Percentiles rank a stretch among this genome's conserved stretches.
These are phyloP conservation scores for Xiphydria camelus DNA, from an alignment of 2,888 invertebrate genomes.

Conservation along the genomic window DNA sequence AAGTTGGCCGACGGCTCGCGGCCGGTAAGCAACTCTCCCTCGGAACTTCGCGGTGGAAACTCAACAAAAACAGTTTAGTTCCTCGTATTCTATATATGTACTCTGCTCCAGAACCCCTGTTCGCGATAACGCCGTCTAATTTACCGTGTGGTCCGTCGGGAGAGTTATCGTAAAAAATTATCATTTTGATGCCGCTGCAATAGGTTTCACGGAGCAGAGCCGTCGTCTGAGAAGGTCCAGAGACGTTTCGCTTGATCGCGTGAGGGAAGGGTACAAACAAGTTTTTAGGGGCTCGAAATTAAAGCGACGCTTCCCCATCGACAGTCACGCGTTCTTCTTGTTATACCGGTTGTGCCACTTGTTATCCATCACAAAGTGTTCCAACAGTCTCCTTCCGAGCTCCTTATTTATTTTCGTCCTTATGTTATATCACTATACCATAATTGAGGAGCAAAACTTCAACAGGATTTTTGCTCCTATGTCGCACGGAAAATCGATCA, in stretches of 20 bases:
- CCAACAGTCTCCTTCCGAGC: too few species aligned
- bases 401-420: too few species aligned
- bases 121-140: slow-evolving; percentile 10
- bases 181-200: background rate
- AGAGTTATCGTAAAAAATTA: background rate
- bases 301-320: background rate
- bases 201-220: background rate
- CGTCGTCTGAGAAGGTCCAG: background rate
- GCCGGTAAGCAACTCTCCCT: slow-evolving; percentile 15
- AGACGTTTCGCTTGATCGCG: background rate
- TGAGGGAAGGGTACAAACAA: too few species aligned
- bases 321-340: too few species aligned
- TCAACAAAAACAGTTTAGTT: slow-evolving; percentile 28
- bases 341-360: too few species aligned
- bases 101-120: slow-evolving; percentile 1
- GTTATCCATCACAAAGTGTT: too few species aligned
- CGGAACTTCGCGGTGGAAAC: slow-evolving; percentile 22
- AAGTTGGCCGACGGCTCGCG: slow-evolving; percentile 9
- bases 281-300: background rate
- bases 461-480: too few species aligned
- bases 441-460: too few species aligned
- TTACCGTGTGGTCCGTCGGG: slow-evolving; percentile 5
- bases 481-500: too few species aligned
- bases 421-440: too few species aligned
- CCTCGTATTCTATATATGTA: slow-evolving; percentile 16